Evolutionary conservation across 2,888 invertebrate species (phyloP).

Genomic region (Idaea dimidiata): DNA sequence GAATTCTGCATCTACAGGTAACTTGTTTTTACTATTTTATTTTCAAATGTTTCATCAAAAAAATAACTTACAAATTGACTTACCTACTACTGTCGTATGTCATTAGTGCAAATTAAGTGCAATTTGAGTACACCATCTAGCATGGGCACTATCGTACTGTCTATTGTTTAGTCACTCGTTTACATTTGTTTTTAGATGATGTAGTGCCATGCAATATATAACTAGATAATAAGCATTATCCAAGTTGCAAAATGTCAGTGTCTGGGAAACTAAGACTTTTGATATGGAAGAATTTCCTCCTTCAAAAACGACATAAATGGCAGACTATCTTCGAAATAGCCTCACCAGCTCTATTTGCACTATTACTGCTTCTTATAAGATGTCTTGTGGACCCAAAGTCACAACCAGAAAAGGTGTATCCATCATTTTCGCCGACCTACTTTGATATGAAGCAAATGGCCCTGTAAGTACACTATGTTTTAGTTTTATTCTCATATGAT

Average conservation of each 20-base stretch:
- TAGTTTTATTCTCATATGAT: not conserved
- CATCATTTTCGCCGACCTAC: slow-evolving; percentile 64
- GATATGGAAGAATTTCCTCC: slow-evolving; percentile 92
- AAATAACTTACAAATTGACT: not conserved
- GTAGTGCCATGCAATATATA: slow-evolving; percentile 9
- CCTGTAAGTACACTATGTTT: slow-evolving; percentile 52
- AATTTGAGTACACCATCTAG: not conserved
- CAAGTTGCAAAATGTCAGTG: slow-evolving; percentile 48
- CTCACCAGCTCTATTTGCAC: slow-evolving; percentile 84
- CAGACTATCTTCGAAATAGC: slow-evolving; percentile 87
- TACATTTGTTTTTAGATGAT: slow-evolving; percentile 10
- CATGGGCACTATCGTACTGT: not conserved
- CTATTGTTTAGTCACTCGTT: not conserved
- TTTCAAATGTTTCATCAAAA: not conserved
- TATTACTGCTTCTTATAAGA: slow-evolving; percentile 86
- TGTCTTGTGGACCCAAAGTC: slow-evolving; percentile 83
- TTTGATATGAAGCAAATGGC: slow-evolving; percentile 59
- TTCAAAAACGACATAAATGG: slow-evolving; percentile 87
- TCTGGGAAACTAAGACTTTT: slow-evolving; percentile 84
- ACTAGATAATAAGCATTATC: slow-evolving; percentile 16
- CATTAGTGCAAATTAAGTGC: not conserved
- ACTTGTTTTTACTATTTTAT: not conserved
- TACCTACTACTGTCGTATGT: not conserved
- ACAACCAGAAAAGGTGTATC: slow-evolving; percentile 55
- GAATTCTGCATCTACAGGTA: not conserved